Base-by-base conservation (phyloP, 1,140 invertebrate species). In the Drosophila oshimai region DNA sequence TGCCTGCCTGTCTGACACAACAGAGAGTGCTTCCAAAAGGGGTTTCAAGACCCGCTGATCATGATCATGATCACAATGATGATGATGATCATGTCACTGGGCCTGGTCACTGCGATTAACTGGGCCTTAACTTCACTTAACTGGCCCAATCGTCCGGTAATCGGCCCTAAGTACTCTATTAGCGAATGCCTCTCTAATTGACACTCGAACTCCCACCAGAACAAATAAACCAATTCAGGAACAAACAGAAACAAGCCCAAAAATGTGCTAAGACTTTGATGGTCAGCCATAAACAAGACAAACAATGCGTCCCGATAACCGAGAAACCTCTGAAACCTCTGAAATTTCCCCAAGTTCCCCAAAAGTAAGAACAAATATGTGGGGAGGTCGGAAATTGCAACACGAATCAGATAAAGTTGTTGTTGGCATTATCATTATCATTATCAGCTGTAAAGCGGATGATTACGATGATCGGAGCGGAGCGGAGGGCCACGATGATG, bases 401-500 rank as follows among this genome's bases (percentile, higher is more conserved):
- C 57, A 60, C 24, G 36, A 53, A 42, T 29, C 37, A 68, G 74
- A 78, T 78, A 73, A 73, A 78, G 61, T 68, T 77, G 49, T 78
- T 74, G 60, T 22, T 20, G 46, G 46, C 68, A 73, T 53, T 78
- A 78, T 78, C 74, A 46, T 22, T 20, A 29, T 41, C 68, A 73
- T 53, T 78, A 78, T 78, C 74, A 46, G 68, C 24, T 28, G 28
- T 68, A 78, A 78, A 73, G 74, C 45, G 57, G 46, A 54, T 72
- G 58, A 78, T 78, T 53, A 78, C 65, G 62, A 50, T 46, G 64
- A 58, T 49, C 33, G 20, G 60, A 22, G 29, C 44, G 29, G 0
- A n/a, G n/a, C n/a, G n/a, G n/a, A n/a, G n/a, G n/a, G n/a, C n/a
- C n/a, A n/a, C n/a, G n/a, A n/a, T n/a, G n/a, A 17, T 22, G 45